Base-by-base conservation (phyloP, 2,113 vertebrate species). In the Nematolebias whitei region DNA sequence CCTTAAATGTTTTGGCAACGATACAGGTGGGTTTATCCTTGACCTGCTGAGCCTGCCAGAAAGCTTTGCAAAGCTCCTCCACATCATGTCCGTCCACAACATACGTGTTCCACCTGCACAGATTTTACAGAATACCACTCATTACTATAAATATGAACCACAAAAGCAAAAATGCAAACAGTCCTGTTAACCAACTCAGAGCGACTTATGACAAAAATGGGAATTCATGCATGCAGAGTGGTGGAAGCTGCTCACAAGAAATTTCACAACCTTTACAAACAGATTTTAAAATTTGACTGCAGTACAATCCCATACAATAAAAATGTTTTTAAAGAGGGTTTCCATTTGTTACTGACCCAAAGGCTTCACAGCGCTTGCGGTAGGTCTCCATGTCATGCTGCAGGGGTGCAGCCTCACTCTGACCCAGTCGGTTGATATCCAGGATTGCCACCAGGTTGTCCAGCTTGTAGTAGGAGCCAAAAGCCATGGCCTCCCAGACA, bases 401-500 rank as follows among this genome's bases (percentile, higher is more conserved):
- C 20, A 94, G 75, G 3, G 95, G 94, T 0, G 94, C 87, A 2
- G 91, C 55, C 53, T 94, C 91, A 10, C 94, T 93, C 82, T 94
- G 93, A 14, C 93, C 94, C 38, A 95, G 88, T 2, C 91, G 88
- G 63, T 96, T 96, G 20, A 95, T 84, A 15, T 96, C 94, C 35
- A 96, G 80, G 73, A 97, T 92, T 0, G 92, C 94, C 72, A 96
- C 93, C 22, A 97, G 84, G 78, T 96, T 96, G 78, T 96, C 94
- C 82, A 97, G 80, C 57, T 80, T 41, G 76, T 97, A 95, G 87
- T 93, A 51, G 40, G 95, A 93, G 0, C 93, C 95, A 39, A 96
- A 97, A 43, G 95, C 93, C 92, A 96, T 92, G 29, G 95, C 94
- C 84, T 96, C 95, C 95, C 95, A 97, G 50, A 97, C 93, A 0